A percentile compares a stretch with the other conserved stretches of the same genome.
phyloP scores from a whole-genome alignment of 1,140 invertebrate genomes.

The Pygmarrhopalites habei region DNA sequence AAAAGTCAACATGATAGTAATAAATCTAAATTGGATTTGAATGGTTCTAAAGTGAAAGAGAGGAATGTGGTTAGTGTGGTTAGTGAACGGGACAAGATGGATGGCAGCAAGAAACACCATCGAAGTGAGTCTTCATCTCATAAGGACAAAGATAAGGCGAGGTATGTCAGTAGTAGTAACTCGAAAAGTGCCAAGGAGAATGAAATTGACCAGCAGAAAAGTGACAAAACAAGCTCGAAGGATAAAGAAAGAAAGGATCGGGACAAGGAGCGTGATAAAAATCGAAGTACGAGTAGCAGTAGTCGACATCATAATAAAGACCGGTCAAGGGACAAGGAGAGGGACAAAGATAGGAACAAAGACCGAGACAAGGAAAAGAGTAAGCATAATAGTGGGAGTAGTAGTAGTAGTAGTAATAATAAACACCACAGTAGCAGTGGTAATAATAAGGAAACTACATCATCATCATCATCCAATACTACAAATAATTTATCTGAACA shows the following conservation, averaged over 20 bases:
- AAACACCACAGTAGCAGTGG: not conserved
- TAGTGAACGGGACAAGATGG: not conserved
- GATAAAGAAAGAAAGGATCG: not conserved
- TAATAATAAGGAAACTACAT: too few relatives aligned
- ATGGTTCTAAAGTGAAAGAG: too few relatives aligned
- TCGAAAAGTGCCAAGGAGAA: too few relatives aligned
- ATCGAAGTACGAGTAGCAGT: too few relatives aligned
- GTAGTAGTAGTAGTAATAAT: not conserved
- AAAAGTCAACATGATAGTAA: too few relatives aligned
- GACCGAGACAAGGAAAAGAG: conserved; percentile 12
- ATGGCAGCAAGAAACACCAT: conserved; percentile 5
- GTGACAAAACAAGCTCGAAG: too few relatives aligned
- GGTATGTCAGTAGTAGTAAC: too few relatives aligned
- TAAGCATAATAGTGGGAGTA: not conserved
- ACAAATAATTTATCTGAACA: too few relatives aligned
- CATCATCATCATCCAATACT: not conserved
- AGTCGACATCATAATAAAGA: conserved; percentile 1
- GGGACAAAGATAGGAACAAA: conserved; percentile 18
- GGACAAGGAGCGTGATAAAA: not conserved
- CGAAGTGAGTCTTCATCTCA: not conserved
- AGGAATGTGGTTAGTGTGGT: too few relatives aligned
- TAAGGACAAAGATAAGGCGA: not conserved
- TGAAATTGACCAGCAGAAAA: too few relatives aligned
- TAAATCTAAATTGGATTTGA: too few relatives aligned
- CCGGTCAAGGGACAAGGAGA: conserved; percentile 11